Percentiles rank a stretch among this genome's conserved stretches.
Conservation (phyloP, 1,140 invertebrate genomes). For the Neodiprion fabricii region DNA sequence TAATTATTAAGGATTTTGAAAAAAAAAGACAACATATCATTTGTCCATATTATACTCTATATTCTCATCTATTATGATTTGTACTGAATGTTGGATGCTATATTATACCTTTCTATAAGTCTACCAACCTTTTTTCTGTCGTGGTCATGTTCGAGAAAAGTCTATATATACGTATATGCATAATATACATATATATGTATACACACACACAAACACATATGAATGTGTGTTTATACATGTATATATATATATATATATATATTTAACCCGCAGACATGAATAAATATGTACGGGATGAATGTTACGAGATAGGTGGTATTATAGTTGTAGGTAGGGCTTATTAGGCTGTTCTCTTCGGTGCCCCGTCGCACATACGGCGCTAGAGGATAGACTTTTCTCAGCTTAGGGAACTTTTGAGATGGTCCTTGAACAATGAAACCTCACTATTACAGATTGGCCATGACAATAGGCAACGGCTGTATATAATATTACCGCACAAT, state of each 20-base stretch:
- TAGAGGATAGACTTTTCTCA: constrained; percentile 51
- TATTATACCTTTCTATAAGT: constrained; percentile 39
- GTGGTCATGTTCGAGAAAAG: constrained; percentile 50
- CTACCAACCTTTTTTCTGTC: constrained; percentile 40
- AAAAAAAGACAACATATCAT: constrained; percentile 23
- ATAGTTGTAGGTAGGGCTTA: neutral
- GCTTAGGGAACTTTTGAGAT: constrained; percentile 95
- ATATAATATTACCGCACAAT: constrained; percentile 8
- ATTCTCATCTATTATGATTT: constrained; percentile 33
- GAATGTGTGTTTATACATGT: constrained; percentile 39
- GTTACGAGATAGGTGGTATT: neutral
- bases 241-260: constrained; percentile 41
- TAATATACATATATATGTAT: constrained; percentile 13
- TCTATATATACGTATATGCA: constrained; percentile 35
- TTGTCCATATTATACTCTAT: constrained; percentile 24
- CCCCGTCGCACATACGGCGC: neutral
- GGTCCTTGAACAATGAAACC: constrained; percentile 79
- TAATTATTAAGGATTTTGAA: constrained; percentile 32
- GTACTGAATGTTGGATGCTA: constrained; percentile 55
- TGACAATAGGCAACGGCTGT: constrained; percentile 36
- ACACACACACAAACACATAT: constrained; percentile 14
- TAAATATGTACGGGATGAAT: constrained; percentile 17
- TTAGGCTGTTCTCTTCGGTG: neutral
- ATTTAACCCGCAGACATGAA: neutral
- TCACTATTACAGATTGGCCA: constrained; percentile 28